Evolutionary conservation across 23 tunicate species (phyloP), one percentile per base, ranked within the genome.

Genomic region (Styela plicata): DNA sequence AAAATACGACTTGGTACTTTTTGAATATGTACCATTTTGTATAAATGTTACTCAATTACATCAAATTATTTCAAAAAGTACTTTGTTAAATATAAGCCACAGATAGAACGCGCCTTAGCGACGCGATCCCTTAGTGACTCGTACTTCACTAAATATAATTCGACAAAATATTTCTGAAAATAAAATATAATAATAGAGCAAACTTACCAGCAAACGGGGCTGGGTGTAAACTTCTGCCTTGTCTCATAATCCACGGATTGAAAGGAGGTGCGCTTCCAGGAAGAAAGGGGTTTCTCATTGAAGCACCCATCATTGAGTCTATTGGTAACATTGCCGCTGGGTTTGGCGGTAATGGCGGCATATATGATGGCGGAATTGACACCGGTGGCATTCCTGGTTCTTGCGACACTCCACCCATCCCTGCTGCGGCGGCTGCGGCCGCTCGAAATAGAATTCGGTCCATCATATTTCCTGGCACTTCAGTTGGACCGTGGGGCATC

Each of bases 141-240:
- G n/a, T n/a, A n/a, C n/a, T n/a, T n/a, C n/a, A n/a, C n/a, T n/a
- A n/a, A n/a, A n/a, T n/a, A n/a, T n/a, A n/a, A n/a, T n/a, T n/a
- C n/a, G n/a, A n/a, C n/a, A n/a, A n/a, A n/a, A n/a, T n/a, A n/a
- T n/a, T n/a, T n/a, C n/a, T n/a, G n/a, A n/a, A n/a, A n/a, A n/a
- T n/a, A n/a, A n/a, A n/a, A n/a, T n/a, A n/a, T n/a, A n/a, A n/a
- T n/a, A n/a, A n/a, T n/a, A n/a, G n/a, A n/a, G n/a, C n/a, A n/a
- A n/a, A n/a, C n/a, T 84, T 2, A 87, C 91, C 91, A 25, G 91
- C 86, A 32, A 87, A 87, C 37, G 84, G 90, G 24, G 91, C 82
- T 2, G 86, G 91, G 31, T 69, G 67, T 0, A 35, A 75, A 2
- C 64, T 74, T 28, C 24, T 29, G 2, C 80, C 33, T 23, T 83